Evolutionary conservation across 1,140 invertebrate species (phyloP), one percentile per base, ranked within the genome.

Genomic region (Drosophila nannoptera): DNA sequence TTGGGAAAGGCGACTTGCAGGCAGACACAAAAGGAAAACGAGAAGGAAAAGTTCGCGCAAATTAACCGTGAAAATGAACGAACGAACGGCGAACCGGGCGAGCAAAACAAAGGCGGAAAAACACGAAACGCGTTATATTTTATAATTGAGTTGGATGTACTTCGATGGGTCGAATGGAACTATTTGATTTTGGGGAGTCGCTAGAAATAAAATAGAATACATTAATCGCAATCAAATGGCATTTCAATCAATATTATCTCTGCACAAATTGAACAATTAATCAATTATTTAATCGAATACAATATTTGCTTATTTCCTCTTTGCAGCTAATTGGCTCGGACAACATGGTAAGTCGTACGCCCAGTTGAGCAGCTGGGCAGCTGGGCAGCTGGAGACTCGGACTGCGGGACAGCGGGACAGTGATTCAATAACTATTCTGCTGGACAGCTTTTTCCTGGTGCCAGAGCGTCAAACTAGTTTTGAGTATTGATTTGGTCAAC

Each of bases 401-500:
- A n/a, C n/a, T n/a, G n/a, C n/a, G n/a, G n/a, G n/a, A 22, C 22
- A 22, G 22, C 22, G 22, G 22, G 22, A 46, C 22, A 32, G 50
- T 45, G 49, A 38, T 33, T 61, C 49, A 74, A 70, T 62, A 74
- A 78, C 78, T 78, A 66, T 72, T 56, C 68, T 48, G 60, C 64
- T 52, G 63, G 59, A 76, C 72, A 54, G 62, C 56, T 58, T 45
- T 52, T 52, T 52, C 53, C 22, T 31, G 38, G 56, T 31, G 16
- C 38, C 7, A 32, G 40, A 8, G 48, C 55, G 29, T 31, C 36
- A 72, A 66, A 71, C 52, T 66, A 48, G 55, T 77, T 76, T 70
- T 53, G 56, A 71, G 56, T 77, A 66, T 86, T 80, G 64, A 84
- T 80, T 83, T 84, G 65, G 75, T 54, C 55, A 73, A 62, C 80